Conservation (phyloP, 2,888 invertebrate genomes). For the Ormyrus pomaceus region DNA sequence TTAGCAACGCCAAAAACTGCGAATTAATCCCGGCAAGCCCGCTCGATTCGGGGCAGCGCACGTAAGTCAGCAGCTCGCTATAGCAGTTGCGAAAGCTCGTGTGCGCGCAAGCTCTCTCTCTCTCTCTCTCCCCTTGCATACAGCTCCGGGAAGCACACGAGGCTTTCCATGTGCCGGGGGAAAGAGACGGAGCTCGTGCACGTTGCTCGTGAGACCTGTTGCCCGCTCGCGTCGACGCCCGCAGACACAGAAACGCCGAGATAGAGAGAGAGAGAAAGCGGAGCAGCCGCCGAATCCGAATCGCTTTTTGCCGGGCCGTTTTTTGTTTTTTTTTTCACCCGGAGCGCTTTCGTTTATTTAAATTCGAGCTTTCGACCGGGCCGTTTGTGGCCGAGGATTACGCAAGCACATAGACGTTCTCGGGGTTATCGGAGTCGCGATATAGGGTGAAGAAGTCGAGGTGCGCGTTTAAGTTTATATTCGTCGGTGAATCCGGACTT, state of each 20-base stretch:
- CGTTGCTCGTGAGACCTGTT: slow-evolving; percentile 7
- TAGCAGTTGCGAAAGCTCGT: too few relatives aligned
- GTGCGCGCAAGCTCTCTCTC: too few relatives aligned
- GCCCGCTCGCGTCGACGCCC: not conserved
- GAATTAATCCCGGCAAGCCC: too few relatives aligned
- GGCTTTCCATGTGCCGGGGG: not conserved
- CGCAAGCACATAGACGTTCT: too few relatives aligned
- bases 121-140: too few relatives aligned
- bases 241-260: too few relatives aligned
- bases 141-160: not conserved
- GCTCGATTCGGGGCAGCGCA: too few relatives aligned
- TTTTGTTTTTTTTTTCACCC: not conserved
- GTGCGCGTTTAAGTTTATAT: too few relatives aligned
- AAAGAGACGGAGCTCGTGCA: slow-evolving; percentile 5
- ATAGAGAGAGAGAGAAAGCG: not conserved
- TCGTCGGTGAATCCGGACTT: too few relatives aligned
- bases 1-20: too few relatives aligned
- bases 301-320: not conserved
- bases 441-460: not conserved
- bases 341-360: not conserved
- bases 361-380: not conserved
- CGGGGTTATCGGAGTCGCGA: not conserved
- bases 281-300: not conserved
- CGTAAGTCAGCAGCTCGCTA: too few relatives aligned
- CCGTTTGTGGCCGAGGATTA: too few relatives aligned